Evolutionary conservation across 2,888 invertebrate species (phyloP).

Genomic region (Metopia argyrocephala): DNA sequence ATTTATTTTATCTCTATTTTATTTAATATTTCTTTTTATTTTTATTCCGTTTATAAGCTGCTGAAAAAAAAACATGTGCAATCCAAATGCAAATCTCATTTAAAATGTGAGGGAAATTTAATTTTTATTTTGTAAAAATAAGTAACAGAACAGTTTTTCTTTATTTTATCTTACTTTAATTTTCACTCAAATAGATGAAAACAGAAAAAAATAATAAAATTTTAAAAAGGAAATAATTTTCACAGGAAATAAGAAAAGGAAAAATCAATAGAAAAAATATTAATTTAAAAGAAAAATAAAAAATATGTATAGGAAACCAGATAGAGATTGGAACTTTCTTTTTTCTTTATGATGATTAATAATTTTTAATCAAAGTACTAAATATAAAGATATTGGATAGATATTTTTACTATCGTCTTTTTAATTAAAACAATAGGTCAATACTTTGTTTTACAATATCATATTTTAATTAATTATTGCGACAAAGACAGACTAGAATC

Average conservation of each 20-base stretch:
- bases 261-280: neutral
- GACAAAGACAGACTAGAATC: no score
- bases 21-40: neutral
- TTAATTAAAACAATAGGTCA: no score
- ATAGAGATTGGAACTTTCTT: no score
- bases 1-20: conserved; percentile 14
- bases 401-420: no score
- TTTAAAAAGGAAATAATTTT: neutral
- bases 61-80: neutral
- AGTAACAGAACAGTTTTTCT: neutral
- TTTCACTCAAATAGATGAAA: neutral
- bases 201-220: neutral
- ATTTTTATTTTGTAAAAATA: conserved; percentile 16
- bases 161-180: neutral
- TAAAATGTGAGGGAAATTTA: conserved; percentile 33
- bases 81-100: conserved; percentile 26
- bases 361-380: no score
- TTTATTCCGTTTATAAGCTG: neutral
- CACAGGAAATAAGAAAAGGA: neutral
- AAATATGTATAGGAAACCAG: neutral
- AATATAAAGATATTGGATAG: no score
- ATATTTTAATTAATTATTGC: no score
- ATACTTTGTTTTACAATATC: no score
- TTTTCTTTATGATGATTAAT: no score
- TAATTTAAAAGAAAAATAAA: neutral